phyloP scores from a whole-genome alignment of 2,888 invertebrate genomes.

The Drosophila villosipedis region DNA sequence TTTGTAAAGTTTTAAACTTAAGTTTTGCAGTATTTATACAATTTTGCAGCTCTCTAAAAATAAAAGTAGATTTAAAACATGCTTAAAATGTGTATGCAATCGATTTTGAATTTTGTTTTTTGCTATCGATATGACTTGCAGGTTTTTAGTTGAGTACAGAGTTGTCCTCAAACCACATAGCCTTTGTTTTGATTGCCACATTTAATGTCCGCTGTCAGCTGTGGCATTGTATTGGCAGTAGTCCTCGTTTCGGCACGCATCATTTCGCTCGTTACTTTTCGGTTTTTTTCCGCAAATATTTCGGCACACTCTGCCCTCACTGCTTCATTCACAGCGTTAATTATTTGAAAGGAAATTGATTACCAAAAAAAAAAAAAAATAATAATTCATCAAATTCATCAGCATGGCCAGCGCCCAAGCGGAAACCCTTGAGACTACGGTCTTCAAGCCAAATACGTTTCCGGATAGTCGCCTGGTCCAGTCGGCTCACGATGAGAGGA shows the following conservation, averaged over 20 bases:
- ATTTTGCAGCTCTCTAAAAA: slow-evolving; percentile 46
- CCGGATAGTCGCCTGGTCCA: slow-evolving; percentile 35
- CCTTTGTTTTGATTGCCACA: slow-evolving; percentile 23
- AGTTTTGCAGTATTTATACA: slow-evolving; percentile 70
- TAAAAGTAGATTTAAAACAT: slow-evolving; percentile 39
- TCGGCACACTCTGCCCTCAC: slow-evolving; percentile 49
- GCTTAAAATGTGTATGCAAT: not conserved
- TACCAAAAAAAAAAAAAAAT: not conserved
- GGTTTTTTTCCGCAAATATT: slow-evolving; percentile 54
- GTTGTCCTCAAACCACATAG: not conserved
- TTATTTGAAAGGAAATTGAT: slow-evolving; percentile 4
- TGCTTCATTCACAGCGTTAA: slow-evolving; percentile 34
- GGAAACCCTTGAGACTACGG: slow-evolving; percentile 37
- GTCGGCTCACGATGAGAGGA: slow-evolving; percentile 21
- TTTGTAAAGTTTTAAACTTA: slow-evolving; percentile 50
- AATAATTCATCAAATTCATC: not conserved
- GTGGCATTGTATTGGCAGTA: slow-evolving; percentile 42
- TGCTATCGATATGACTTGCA: not conserved
- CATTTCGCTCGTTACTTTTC: slow-evolving; percentile 63
- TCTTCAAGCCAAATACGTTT: slow-evolving; percentile 42
- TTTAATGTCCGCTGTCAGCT: not conserved
- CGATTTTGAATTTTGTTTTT: not conserved
- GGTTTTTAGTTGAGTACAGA: not conserved
- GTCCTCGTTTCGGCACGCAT: slow-evolving; percentile 58
- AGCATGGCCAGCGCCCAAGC: slow-evolving; percentile 59